A percentile compares a stretch with the other conserved stretches of the same genome.
Conservation (phyloP, 2,888 invertebrate genomes). For the Acleris emargana region DNA sequence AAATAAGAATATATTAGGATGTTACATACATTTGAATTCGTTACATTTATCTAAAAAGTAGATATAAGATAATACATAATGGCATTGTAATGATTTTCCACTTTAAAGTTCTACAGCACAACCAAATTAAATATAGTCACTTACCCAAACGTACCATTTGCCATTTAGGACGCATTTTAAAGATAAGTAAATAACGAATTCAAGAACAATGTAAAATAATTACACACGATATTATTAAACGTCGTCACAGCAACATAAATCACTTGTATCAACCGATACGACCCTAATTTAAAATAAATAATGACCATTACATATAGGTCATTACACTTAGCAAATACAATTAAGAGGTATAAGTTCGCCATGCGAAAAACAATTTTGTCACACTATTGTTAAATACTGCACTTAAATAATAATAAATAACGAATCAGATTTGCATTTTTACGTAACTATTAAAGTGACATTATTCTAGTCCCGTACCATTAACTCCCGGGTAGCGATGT, state of each 20-base stretch:
- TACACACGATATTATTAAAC: conserved; percentile 44
- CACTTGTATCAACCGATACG: conserved; percentile 75
- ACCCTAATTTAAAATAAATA: conserved; percentile 56
- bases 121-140: too few species aligned
- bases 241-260: conserved; percentile 78
- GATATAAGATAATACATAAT: too few species aligned
- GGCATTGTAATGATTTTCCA: too few species aligned
- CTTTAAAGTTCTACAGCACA: too few species aligned
- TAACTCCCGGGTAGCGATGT: not conserved
- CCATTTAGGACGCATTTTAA: not conserved
- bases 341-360: conserved; percentile 64
- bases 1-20: not conserved
- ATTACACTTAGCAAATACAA: conserved; percentile 49
- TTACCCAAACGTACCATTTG: too few species aligned
- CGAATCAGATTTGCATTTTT: conserved; percentile 41
- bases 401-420: conserved; percentile 43
- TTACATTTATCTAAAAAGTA: not conserved
- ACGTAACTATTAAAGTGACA: conserved; percentile 31
- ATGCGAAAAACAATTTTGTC: conserved; percentile 62
- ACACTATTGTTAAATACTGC: conserved; percentile 61
- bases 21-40: not conserved
- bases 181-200: not conserved
- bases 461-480: conserved; percentile 16
- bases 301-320: conserved; percentile 45
- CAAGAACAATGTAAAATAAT: conserved; percentile 1